Base-by-base conservation (phyloP, 1,140 invertebrate genomes). In the Oncopeltus fasciatus region DNA sequence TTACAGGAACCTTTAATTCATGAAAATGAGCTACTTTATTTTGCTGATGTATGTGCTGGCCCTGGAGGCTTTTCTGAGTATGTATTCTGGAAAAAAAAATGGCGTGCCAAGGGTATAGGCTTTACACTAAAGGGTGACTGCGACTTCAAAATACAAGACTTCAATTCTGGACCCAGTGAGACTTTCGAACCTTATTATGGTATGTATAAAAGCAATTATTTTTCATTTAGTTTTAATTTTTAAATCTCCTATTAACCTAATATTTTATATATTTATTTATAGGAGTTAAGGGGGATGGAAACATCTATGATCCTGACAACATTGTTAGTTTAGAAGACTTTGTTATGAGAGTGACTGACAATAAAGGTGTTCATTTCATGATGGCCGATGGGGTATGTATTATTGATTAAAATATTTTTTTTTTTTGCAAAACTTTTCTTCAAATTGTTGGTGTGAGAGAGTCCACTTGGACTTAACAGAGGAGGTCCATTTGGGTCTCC, bases 21-120 rank as follows among this genome's bases (percentile, higher is more conserved):
- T 72, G 61, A 66, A 14, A 57, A 76, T 65, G 80, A 83, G 38
- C 73, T 81, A 14, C 74, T 87, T n/a, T 98, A 95, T 72, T 99
- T 98, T 79, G 94, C 94, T 56, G 96, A 99, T 77, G 86, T 98
- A 18, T 99, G 96, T 77, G 94, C 94, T 57, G 96, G 95, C 14
- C 96, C 95, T 21, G 96, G 96, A 56, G 96, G 95, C 0, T 99
- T 99, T 74, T 92, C 91, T 58, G 96, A 99, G 74, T 99, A 98
- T 74, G 80, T 97, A 58, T 72, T 98, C 0, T 96, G 86, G 80
- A 77, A 86, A 60, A 92, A 85, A 71, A 84, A 86, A 21, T 94
- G 90, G 86, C 74, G 78, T 65, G 83, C 86, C n/a, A 94, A 94
- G 78, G 92, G 85, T 18, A 95, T 98, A 76, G 95, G 96, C 12